Percentiles rank a stretch among this genome's conserved stretches.
phyloP scores from a whole-genome alignment of 1,140 invertebrate genomes.

The Cyclina sinensis region DNA sequence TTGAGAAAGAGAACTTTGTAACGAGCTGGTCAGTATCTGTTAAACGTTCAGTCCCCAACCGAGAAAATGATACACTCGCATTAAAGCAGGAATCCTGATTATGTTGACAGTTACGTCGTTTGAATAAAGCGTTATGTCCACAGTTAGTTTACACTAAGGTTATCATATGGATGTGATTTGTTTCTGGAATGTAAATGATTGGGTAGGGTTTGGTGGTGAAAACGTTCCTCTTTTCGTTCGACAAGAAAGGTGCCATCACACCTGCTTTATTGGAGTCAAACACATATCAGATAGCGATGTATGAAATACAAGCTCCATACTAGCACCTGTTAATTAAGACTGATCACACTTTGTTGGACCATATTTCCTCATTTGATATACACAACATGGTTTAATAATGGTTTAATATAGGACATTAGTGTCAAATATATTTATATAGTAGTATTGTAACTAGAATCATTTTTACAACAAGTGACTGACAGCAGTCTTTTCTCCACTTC shows the following conservation, averaged over 20 bases:
- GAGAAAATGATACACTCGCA: slow-evolving; percentile 43
- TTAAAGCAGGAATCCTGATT: slow-evolving; percentile 26
- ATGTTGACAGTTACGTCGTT: slow-evolving; percentile 49
- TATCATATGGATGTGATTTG: background rate
- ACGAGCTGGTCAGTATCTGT: slow-evolving; percentile 6
- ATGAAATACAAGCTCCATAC: background rate
- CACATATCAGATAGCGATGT: slow-evolving; percentile 4
- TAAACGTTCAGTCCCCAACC: background rate
- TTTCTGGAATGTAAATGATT: slow-evolving; percentile 49
- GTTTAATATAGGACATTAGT: too few species aligned
- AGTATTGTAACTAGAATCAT: too few species aligned
- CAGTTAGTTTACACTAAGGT: background rate
- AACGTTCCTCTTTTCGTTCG: slow-evolving; percentile 8
- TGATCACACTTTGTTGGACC: background rate
- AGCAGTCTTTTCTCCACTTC: too few species aligned
- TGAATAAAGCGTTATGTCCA: slow-evolving; percentile 29
- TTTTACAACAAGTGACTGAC: too few species aligned
- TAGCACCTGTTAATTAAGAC: slow-evolving; percentile 4
- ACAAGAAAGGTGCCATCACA: slow-evolving; percentile 2
- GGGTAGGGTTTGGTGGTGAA: slow-evolving; percentile 6
- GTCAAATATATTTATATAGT: too few species aligned
- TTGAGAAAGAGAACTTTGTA: background rate
- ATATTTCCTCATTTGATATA: too few species aligned
- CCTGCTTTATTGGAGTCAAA: background rate
- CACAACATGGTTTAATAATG: too few species aligned